Percentiles rank a stretch among this genome's conserved stretches.
Evolutionary conservation across 2,888 invertebrate species (phyloP).

Genomic region (Hartigia nigra): DNA sequence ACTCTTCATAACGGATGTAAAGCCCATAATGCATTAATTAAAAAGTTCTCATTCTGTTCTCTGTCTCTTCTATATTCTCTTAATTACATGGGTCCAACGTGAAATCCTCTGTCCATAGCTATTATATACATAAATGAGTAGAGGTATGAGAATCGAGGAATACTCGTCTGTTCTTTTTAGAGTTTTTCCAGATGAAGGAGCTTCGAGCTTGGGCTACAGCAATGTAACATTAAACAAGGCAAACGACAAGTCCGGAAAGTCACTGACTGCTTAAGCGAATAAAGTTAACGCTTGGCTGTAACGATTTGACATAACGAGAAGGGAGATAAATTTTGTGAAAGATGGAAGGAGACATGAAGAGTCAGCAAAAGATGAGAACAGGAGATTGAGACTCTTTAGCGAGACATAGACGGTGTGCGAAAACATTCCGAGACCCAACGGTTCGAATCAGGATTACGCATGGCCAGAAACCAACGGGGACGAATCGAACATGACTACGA

Average conservation of each 20-base stretch:
- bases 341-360: not conserved
- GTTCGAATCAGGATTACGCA: not conserved
- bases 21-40: not conserved
- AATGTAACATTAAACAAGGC: not conserved
- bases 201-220: not conserved
- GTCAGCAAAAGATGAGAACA: not conserved
- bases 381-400: not conserved
- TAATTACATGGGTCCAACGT: not conserved
- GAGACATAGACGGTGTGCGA: not conserved
- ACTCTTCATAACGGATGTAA: not conserved
- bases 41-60: not conserved
- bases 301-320: not conserved
- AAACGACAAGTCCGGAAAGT: not conserved
- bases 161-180: not conserved
- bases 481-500: slow-evolving; percentile 17
- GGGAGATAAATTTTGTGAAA: not conserved
- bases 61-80: too few relatives aligned
- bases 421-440: not conserved
- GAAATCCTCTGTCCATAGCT: not conserved
- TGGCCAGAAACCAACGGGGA: not conserved
- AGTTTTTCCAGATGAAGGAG: not conserved
- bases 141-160: not conserved
- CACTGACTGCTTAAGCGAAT: not conserved
- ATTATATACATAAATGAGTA: not conserved
- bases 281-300: not conserved